Evolutionary conservation across 2,113 vertebrate species (phyloP).

Genomic region (Saccopteryx leptura): DNA sequence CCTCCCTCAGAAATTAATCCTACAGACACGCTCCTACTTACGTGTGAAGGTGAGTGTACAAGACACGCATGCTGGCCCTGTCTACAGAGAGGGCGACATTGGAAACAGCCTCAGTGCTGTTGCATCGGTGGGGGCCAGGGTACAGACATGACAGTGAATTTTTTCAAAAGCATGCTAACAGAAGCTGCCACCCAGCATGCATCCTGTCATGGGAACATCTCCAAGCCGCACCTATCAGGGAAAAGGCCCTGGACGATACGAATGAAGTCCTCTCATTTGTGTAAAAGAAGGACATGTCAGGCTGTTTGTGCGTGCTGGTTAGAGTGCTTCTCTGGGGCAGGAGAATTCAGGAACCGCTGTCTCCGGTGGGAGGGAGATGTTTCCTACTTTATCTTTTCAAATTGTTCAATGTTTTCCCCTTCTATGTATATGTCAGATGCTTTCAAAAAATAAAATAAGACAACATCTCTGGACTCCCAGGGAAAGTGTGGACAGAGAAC

Average conservation of each 20-base stretch:
- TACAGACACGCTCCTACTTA: neutral
- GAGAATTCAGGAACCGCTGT: conserved; percentile 1
- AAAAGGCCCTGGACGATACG: neutral
- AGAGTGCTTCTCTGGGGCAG: neutral
- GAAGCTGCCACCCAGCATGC: neutral
- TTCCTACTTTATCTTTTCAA: conserved; percentile 2
- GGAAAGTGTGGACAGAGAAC: neutral
- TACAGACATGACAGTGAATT: neutral
- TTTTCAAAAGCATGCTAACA: neutral
- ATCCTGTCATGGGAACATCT: neutral
- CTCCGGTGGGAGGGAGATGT: neutral
- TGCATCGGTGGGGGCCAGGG: neutral
- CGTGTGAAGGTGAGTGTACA: neutral
- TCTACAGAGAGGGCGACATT: neutral
- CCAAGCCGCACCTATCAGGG: neutral
- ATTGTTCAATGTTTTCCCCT: neutral
- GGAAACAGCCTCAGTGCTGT: neutral
- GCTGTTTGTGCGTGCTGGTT: neutral
- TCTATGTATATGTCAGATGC: neutral
- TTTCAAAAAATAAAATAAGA: neutral
- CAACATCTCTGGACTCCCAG: neutral
- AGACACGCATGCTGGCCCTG: too few relatives aligned
- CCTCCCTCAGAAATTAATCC: neutral
- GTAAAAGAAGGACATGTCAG: neutral
- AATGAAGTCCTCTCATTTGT: neutral